phyloP scores from a whole-genome alignment of 2,113 vertebrate genomes.

The Diadophis punctatus region DNA sequence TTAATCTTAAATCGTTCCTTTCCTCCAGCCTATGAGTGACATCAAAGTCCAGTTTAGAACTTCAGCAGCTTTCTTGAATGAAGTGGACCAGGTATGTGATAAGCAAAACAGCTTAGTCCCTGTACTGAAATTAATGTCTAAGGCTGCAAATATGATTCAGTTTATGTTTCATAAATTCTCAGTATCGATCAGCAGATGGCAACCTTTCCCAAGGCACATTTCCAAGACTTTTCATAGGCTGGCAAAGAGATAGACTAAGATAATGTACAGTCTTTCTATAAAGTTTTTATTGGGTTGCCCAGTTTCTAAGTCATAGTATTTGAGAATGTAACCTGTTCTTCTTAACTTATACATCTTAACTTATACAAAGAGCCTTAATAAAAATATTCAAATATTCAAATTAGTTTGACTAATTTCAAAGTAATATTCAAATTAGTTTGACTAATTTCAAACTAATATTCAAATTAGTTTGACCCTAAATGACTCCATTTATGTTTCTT shows the following conservation, averaged over 20 bases:
- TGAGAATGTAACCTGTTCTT: not conserved
- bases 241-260: not conserved
- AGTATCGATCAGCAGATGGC: slow-evolving; percentile 20
- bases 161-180: not conserved
- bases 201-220: slow-evolving; percentile 6
- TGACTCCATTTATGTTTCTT: not conserved
- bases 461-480: not conserved
- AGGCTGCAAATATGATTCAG: not conserved
- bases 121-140: not conserved
- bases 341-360: not conserved
- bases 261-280: not conserved
- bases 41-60: not conserved
- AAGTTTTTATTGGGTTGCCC: not conserved
- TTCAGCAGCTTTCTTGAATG: not conserved
- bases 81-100: not conserved
- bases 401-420: too few relatives aligned
- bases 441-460: not conserved
- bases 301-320: not conserved
- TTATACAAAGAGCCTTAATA: not conserved
- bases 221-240: not conserved
- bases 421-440: not conserved
- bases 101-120: not conserved
- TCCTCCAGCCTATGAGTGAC: not conserved
- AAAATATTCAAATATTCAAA: not conserved
- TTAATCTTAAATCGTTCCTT: not conserved